Evolutionary conservation across 2,113 vertebrate genomes (phyloP), one percentile per base, ranked within the genome.

Genomic region (Capreolus pygargus): DNA sequence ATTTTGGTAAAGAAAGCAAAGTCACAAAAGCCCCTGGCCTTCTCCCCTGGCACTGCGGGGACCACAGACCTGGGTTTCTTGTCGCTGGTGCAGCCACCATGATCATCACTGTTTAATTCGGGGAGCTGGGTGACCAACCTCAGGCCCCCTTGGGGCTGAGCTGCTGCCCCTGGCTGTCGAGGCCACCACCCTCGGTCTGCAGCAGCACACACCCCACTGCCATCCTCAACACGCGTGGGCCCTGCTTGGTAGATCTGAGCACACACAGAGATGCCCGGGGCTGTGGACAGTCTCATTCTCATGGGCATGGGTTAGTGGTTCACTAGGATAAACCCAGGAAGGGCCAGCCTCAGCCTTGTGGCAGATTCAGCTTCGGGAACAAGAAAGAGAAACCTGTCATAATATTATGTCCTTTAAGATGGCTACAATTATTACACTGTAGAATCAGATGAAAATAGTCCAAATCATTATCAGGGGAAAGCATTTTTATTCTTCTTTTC

Each of bases 251-350:
- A 33, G 47, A 25, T 3, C 1, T 19, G 33, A 45, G 85, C 39
- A 78, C 57, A 17, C 54, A 14, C 0, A 0, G 6, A 0, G 1
- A 4, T 3, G 39, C 15, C 23, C 2, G 17, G 39, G 36, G 47
- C 23, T 19, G 70, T 5, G 60, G 57, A 23, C 10, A 2, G 3
- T 9, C 50, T 52, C 11, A 0, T 36, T 67, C 25, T 67, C 36
- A 1, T 1, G 13, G 76, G 4, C 0, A 1, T 11, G 27, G 25
- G 36, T 3, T 57, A 54, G 28, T 83, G 74, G 47, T 57, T 86
- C 23, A 1, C 28, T 0, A 19, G 81, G n/a, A 30, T 52, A 28
- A 28, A 76, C 8, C 19, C 5, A 61, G 60, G 25, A 61, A 70
- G 10, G 36, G 45, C 43, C 39, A 28, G 43, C 43, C 52, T 85